A percentile compares a stretch with the other conserved stretches of the same genome.
These are phyloP conservation scores for Athene cunicularia DNA, from an alignment of 2,113 vertebrate genomes.

Conservation along the genomic window DNA sequence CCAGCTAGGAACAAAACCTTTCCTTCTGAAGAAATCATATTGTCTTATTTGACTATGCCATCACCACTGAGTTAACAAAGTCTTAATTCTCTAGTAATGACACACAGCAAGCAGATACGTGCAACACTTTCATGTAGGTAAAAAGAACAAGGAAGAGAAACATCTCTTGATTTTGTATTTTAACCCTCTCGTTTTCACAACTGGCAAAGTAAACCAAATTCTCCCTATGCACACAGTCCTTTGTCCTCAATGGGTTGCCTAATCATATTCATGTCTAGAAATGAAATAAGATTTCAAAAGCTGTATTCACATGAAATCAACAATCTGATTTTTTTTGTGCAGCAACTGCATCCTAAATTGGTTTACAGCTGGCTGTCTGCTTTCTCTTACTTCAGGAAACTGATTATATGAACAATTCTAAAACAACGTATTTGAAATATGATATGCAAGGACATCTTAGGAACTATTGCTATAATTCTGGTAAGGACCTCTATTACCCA, in stretches of 20 bases:
- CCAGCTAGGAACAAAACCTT: not conserved
- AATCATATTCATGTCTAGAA: slow-evolving; percentile 43
- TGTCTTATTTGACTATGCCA: not conserved
- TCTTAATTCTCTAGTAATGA: slow-evolving; percentile 1
- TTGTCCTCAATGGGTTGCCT: slow-evolving; percentile 42
- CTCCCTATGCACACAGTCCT: not conserved
- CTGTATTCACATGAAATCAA: slow-evolving; percentile 48
- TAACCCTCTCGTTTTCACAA: not conserved
- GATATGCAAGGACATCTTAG: slow-evolving; percentile 25
- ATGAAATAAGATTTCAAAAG: slow-evolving; percentile 48
- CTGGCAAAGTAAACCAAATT: slow-evolving; percentile 17
- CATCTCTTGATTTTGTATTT: not conserved
- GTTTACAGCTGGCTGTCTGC: slow-evolving; percentile 51
- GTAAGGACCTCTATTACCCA: not conserved
- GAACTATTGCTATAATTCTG: slow-evolving; percentile 18
- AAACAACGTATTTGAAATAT: slow-evolving; percentile 65
- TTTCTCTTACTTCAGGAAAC: slow-evolving; percentile 40
- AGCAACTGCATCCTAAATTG: slow-evolving; percentile 50
- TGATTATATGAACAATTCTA: slow-evolving; percentile 57
- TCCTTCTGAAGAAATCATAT: not conserved
- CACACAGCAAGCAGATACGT: not conserved
- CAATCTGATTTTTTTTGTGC: not conserved
- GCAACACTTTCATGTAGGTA: not conserved
- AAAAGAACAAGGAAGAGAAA: slow-evolving; percentile 20
- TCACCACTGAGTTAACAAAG: not conserved